These are phyloP conservation scores for Lasioglossum malachurum DNA, from an alignment of 2,888 invertebrate genomes.

Conservation along the genomic window DNA sequence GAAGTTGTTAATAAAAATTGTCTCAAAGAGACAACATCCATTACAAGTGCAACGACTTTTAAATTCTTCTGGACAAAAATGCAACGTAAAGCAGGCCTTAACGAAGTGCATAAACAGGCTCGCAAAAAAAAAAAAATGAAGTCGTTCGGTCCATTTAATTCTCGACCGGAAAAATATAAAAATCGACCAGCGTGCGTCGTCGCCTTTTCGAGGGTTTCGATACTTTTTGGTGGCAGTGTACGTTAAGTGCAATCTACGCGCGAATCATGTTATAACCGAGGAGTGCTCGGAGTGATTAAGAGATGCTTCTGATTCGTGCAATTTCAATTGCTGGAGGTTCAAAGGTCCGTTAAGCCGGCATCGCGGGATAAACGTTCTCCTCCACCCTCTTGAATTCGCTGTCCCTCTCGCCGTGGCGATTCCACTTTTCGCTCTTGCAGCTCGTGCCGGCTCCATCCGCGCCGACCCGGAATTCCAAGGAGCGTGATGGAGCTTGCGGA, in stretches of 20 bases:
- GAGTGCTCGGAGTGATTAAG: slow-evolving; percentile 12
- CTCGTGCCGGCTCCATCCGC: neutral
- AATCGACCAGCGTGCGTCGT: neutral
- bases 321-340: slow-evolving; percentile 42
- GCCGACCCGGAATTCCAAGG: slow-evolving; percentile 53
- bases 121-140: no score
- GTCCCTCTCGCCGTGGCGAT: slow-evolving; percentile 21
- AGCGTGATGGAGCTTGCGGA: slow-evolving; percentile 65
- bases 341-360: slow-evolving; percentile 50
- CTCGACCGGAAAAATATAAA: neutral
- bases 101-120: no score
- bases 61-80: no score
- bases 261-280: neutral
- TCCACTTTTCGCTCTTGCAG: slow-evolving; percentile 38
- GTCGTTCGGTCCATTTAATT: no score
- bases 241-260: neutral
- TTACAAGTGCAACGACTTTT: no score
- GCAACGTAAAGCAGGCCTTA: no score
- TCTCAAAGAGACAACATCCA: no score
- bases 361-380: slow-evolving; percentile 51
- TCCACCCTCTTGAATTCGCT: slow-evolving; percentile 9
- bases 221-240: neutral
- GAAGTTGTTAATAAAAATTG: no score
- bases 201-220: neutral
- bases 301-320: slow-evolving; percentile 14